A percentile compares a stretch with the other conserved stretches of the same genome.
These are phyloP conservation scores for Didymodactylos carnosus DNA, from an alignment of 2,888 invertebrate genomes.

Conservation along the genomic window DNA sequence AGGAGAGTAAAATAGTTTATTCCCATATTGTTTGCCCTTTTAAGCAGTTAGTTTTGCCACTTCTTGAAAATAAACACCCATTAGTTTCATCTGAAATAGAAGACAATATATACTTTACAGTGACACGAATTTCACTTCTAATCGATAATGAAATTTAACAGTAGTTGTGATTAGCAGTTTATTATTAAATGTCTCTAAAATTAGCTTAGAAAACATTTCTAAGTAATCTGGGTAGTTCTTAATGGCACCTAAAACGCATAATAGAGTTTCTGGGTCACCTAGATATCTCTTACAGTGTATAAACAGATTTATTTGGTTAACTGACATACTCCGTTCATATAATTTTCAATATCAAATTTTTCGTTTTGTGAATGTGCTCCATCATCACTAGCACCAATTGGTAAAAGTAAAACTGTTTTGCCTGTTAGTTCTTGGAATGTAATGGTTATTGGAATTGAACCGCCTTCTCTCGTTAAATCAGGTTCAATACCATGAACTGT, in stretches of 20 bases:
- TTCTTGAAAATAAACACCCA: conserved; percentile 13
- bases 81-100: conserved; percentile 2
- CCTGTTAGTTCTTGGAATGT: conserved; percentile 67
- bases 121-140: background rate
- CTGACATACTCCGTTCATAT: conserved; percentile 53
- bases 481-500: conserved; percentile 45
- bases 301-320: too few species aligned
- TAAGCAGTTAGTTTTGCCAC: conserved; percentile 6
- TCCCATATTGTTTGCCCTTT: too few species aligned
- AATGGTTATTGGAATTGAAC: conserved; percentile 85
- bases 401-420: conserved; percentile 75
- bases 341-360: conserved; percentile 74
- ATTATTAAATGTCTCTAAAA: too few species aligned
- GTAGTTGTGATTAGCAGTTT: too few species aligned
- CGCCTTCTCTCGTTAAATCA: conserved; percentile 85
- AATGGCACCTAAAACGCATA: too few species aligned
- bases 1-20: too few species aligned
- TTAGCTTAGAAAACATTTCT: too few species aligned
- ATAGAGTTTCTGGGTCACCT: too few species aligned
- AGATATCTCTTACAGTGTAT: too few species aligned
- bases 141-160: too few species aligned
- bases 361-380: conserved; percentile 98
- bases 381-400: conserved; percentile 83
- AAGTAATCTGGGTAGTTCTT: too few species aligned
- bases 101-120: background rate